These are phyloP conservation scores for Drosophila kuntzei DNA, from an alignment of 2,888 invertebrate genomes.

Conservation along the genomic window DNA sequence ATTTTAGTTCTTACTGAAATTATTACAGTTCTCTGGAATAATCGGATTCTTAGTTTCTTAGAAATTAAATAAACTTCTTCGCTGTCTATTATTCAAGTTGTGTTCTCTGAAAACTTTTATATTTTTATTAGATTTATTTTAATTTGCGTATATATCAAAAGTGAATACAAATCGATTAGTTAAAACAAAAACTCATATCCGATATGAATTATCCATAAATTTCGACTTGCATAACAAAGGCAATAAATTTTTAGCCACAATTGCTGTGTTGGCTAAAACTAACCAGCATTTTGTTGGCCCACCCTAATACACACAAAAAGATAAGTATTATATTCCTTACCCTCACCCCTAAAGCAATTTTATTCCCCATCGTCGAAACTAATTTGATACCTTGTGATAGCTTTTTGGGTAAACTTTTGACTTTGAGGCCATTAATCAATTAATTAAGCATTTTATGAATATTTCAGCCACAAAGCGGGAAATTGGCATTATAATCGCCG, in stretches of 20 bases:
- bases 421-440: slow-evolving; percentile 80
- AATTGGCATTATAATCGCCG: slow-evolving; percentile 61
- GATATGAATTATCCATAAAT: slow-evolving; percentile 15
- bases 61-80: not conserved
- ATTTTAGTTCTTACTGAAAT: not conserved
- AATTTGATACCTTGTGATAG: slow-evolving; percentile 65
- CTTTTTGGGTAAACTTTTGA: slow-evolving; percentile 63
- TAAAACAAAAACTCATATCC: not conserved
- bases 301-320: slow-evolving; percentile 7
- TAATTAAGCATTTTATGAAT: slow-evolving; percentile 81
- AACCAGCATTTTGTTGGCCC: slow-evolving; percentile 5
- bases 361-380: slow-evolving; percentile 11
- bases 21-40: not conserved
- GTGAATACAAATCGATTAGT: slow-evolving; percentile 1
- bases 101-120: not conserved
- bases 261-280: slow-evolving; percentile 23
- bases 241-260: slow-evolving; percentile 15
- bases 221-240: slow-evolving; percentile 13
- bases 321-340: slow-evolving; percentile 21
- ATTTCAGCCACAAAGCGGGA: slow-evolving; percentile 60
- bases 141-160: not conserved
- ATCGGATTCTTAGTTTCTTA: not conserved
- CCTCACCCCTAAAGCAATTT: not conserved
- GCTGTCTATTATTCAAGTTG: no score
- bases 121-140: not conserved